These are phyloP conservation scores for Linyphia triangularis DNA, from an alignment of 2,888 invertebrate genomes.

Conservation along the genomic window DNA sequence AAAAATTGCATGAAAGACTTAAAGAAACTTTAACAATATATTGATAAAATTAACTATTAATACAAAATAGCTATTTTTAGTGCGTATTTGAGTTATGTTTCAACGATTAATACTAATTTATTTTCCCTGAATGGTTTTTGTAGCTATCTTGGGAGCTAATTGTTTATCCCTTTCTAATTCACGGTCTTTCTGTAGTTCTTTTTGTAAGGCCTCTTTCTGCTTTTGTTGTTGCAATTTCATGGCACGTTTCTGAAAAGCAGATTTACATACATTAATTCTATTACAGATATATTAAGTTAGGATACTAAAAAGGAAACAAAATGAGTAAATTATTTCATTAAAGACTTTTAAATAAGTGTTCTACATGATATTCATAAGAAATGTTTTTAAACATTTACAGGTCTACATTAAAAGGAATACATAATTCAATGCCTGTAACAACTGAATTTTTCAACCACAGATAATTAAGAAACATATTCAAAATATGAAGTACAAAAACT, in stretches of 20 bases:
- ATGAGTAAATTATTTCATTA: neutral
- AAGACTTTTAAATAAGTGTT: too few species aligned
- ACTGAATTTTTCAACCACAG: too few species aligned
- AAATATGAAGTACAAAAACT: too few species aligned
- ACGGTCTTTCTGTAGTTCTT: slow-evolving; percentile 73
- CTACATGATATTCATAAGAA: too few species aligned
- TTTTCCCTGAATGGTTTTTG: slow-evolving; percentile 40
- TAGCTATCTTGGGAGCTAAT: slow-evolving; percentile 70
- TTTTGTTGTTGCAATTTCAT: slow-evolving; percentile 74
- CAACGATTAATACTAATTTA: neutral
- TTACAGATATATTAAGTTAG: too few species aligned
- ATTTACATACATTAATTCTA: neutral
- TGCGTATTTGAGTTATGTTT: neutral
- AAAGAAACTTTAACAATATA: neutral
- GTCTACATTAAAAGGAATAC: too few species aligned
- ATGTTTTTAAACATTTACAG: too few species aligned
- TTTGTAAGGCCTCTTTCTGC: slow-evolving; percentile 75
- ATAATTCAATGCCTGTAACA: too few species aligned
- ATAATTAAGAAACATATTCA: too few species aligned
- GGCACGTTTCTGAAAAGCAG: slow-evolving; percentile 66
- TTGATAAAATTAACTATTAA: neutral
- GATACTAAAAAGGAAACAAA: too few species aligned
- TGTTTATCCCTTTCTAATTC: slow-evolving; percentile 73
- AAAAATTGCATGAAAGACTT: neutral
- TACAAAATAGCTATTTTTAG: neutral